Conservation (phyloP, 2,797 vertebrate species). For the Myotis vivesi region DNA sequence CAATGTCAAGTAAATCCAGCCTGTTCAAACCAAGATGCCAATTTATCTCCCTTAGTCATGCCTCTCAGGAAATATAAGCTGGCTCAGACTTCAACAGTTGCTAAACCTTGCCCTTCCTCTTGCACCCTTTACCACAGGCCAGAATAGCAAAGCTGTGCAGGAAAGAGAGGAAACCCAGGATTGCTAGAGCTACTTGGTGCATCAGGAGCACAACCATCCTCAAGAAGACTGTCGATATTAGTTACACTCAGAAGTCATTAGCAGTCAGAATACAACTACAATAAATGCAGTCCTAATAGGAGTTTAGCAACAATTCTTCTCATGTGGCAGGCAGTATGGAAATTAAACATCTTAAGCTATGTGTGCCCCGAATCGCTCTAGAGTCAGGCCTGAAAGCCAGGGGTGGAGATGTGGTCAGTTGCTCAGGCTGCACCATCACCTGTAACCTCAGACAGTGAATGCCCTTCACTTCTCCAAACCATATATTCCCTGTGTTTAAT, state of each 20-base stretch:
- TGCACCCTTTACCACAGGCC: not conserved
- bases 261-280: not conserved
- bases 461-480: not conserved
- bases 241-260: not conserved
- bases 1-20: not conserved
- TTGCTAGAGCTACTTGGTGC: not conserved
- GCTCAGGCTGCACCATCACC: not conserved
- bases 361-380: not conserved
- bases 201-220: not conserved
- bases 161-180: not conserved
- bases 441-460: not conserved
- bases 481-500: not conserved
- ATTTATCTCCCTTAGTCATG: not conserved
- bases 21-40: not conserved
- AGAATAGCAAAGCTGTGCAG: not conserved
- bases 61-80: not conserved
- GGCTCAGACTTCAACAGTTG: not conserved
- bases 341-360: not conserved
- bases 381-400: not conserved
- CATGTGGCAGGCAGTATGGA: not conserved
- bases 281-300: not conserved
- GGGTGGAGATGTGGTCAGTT: not conserved
- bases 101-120: not conserved
- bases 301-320: conserved; percentile 23
- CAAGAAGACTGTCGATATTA: not conserved